Conservation (phyloP, 2,888 invertebrate genomes). For the Timema cristinae region DNA sequence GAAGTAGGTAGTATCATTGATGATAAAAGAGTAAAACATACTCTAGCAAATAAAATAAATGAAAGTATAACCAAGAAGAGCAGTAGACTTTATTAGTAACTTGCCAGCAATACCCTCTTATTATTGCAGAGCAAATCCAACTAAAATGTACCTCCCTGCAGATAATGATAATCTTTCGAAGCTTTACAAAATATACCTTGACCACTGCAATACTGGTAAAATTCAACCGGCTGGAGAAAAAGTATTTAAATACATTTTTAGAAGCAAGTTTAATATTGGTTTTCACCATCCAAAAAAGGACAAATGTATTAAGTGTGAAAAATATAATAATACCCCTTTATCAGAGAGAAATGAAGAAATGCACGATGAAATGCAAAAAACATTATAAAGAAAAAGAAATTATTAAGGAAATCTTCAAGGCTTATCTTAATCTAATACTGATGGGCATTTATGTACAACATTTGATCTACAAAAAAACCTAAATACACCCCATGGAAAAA, state of each 20-base stretch:
- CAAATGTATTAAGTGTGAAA: slow-evolving; percentile 29
- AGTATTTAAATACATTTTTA: slow-evolving; percentile 24
- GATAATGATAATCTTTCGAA: not conserved
- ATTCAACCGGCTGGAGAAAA: slow-evolving; percentile 12
- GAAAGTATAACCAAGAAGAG: not conserved
- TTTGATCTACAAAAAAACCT: slow-evolving; percentile 13
- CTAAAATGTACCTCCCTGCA: not conserved
- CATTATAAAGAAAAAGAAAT: slow-evolving; percentile 23
- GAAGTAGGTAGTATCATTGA: slow-evolving; percentile 3
- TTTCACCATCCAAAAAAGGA: slow-evolving; percentile 32
- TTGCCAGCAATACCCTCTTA: not conserved
- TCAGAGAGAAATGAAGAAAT: slow-evolving; percentile 13
- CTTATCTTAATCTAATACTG: not conserved
- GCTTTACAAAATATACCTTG: slow-evolving; percentile 5
- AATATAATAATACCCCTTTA: slow-evolving; percentile 10
- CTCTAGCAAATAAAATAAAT: slow-evolving; percentile 5
- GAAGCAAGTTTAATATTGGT: slow-evolving; percentile 31
- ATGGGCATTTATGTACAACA: slow-evolving; percentile 7
- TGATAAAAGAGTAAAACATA: slow-evolving; percentile 8
- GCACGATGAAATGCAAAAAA: not conserved
- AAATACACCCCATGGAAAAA: slow-evolving; percentile 13
- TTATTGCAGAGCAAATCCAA: slow-evolving; percentile 9
- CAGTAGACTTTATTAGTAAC: slow-evolving; percentile 11
- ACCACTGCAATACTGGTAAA: not conserved
- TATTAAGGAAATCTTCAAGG: slow-evolving; percentile 2